Percentiles rank a stretch among this genome's conserved stretches.
phyloP scores from a whole-genome alignment of 2,888 invertebrate genomes.

The Caenorhabditis macrosperma region DNA sequence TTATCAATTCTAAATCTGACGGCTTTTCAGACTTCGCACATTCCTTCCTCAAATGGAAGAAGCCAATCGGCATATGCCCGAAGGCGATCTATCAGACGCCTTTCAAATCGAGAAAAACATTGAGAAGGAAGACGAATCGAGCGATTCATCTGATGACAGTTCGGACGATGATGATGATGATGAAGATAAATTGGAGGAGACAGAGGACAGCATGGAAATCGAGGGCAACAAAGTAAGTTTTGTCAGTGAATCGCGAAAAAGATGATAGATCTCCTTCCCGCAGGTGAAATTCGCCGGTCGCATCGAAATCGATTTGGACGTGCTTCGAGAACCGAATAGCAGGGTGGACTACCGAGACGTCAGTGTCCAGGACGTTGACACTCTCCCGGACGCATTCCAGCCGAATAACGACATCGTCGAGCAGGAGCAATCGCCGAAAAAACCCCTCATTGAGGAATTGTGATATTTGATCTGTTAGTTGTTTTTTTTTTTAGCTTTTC shows the following conservation, averaged over 20 bases:
- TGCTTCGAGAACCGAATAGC: conserved; percentile 51
- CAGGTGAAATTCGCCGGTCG: not conserved
- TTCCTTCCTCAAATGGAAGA: conserved; percentile 69
- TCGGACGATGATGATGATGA: conserved; percentile 38
- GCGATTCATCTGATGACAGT: conserved; percentile 18
- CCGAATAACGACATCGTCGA: not conserved
- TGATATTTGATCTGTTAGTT: not conserved
- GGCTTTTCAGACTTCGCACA: conserved; percentile 37
- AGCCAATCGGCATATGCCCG: conserved; percentile 62
- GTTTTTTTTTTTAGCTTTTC: not conserved
- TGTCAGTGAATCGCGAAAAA: too few species aligned
- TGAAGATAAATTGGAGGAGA: conserved; percentile 13
- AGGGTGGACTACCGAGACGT: conserved; percentile 47
- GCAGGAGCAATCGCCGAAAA: conserved; percentile 4
- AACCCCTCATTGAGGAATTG: conserved; percentile 53
- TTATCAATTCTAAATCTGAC: too few species aligned
- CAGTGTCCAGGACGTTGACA: conserved; percentile 51
- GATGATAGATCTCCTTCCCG: not conserved
- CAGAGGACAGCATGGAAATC: not conserved
- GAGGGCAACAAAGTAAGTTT: too few species aligned
- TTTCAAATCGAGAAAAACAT: conserved; percentile 54
- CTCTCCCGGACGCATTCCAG: conserved; percentile 55
- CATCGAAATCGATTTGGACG: conserved; percentile 60
- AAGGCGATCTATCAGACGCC: conserved; percentile 2
- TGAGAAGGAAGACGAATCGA: conserved; percentile 17